Evolutionary conservation across 2,888 invertebrate species (phyloP), one percentile per base, ranked within the genome.

Genomic region (Dasysyrphus albostriatus): DNA sequence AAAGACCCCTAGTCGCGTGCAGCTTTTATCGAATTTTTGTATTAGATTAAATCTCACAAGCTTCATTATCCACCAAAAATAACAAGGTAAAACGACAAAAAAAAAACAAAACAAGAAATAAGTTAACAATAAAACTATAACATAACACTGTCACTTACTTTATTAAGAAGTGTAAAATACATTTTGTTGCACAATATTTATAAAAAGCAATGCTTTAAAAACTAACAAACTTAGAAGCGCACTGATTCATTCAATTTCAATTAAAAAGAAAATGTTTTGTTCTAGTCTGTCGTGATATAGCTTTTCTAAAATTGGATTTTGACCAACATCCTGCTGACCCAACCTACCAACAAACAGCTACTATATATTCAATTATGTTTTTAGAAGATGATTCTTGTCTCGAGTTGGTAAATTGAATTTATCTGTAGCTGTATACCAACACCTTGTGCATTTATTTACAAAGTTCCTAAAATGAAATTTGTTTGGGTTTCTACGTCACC

Each of bases 301-400:
- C 19, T 67, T 24, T 61, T 63, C 63, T 47, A 14, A 85, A 85
- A 77, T 85, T 81, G 77, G 85, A 85, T 67, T 85, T 69, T 42
- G 49, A 56, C 69, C 77, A 85, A 81, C 32, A 44, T 69, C 73
- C 56, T 59, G 34, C 24, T 49, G 44, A 44, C 44, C 7, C 49
- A 51, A 54, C 12, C 24, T 54, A 19, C 51, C 67, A 14, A 42
- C 16, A 8, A 14, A 29, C 4, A n/a, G n/a, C n/a, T 3, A 14
- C 12, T 24, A 24, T 63, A 8, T 5, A 63, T 37, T 44, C 10
- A 65, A 14, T n/a, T 51, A 9, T 67, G 16, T 19, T 19, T 67
- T 67, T 51, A 14, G 24, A 32, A 34, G 65, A 49, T 19, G 34
- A 49, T 51, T 51, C 24, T 24, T 24, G 24, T 24, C 24, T 24